phyloP scores from a whole-genome alignment of 2,797 vertebrate genomes.

The Notoglanidium macrostoma region DNA sequence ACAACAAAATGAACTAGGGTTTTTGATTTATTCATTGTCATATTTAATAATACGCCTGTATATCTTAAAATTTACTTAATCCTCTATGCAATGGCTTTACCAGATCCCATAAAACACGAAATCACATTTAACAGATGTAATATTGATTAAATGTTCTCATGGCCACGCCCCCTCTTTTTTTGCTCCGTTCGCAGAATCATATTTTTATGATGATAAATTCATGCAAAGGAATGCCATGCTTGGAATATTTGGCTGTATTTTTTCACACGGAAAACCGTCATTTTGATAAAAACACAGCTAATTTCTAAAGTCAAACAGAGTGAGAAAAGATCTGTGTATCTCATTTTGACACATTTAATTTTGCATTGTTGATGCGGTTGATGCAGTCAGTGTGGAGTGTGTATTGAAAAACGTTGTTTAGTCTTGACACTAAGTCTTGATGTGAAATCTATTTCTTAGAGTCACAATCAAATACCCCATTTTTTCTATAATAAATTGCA shows the following conservation, averaged over 20 bases:
- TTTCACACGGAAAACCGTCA: slow-evolving; percentile 17
- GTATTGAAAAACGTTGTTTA: neutral
- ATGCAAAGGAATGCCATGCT: slow-evolving; percentile 26
- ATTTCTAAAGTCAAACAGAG: neutral
- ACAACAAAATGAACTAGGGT: slow-evolving; percentile 16
- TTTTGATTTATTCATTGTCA: slow-evolving; percentile 11
- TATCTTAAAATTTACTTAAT: slow-evolving; percentile 18
- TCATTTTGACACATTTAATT: neutral
- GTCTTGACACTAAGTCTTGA: neutral
- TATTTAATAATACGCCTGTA: slow-evolving; percentile 18
- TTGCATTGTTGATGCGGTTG: neutral
- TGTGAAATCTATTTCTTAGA: neutral
- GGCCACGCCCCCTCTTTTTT: neutral
- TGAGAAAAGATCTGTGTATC: neutral
- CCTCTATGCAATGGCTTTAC: slow-evolving; percentile 21
- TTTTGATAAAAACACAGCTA: slow-evolving; percentile 18
- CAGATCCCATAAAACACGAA: neutral
- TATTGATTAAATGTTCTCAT: neutral
- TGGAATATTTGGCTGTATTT: slow-evolving; percentile 30
- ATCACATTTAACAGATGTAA: slow-evolving; percentile 9
- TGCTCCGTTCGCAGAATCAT: neutral
- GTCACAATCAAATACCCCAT: neutral
- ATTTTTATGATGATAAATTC: slow-evolving; percentile 4
- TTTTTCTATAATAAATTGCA: neutral
- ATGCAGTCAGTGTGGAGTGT: neutral